A percentile compares a stretch with the other conserved stretches of the same genome.
Conservation (phyloP, 2,113 vertebrate genomes). For the Python bivittatus region DNA sequence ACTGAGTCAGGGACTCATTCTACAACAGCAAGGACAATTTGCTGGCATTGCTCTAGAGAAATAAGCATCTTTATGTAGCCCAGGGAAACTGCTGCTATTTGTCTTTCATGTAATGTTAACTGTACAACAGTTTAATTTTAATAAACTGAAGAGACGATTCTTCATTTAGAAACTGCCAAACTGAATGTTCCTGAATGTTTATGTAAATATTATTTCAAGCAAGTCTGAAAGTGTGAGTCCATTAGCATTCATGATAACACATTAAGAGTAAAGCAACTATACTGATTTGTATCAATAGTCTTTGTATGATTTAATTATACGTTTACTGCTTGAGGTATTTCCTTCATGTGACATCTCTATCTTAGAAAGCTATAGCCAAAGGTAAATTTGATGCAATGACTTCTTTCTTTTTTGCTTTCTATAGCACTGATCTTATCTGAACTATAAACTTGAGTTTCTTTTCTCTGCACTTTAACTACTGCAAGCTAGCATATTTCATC, state of each 20-base stretch:
- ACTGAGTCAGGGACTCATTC: background rate
- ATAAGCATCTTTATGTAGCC: slow-evolving; percentile 34
- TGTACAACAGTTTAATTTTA: slow-evolving; percentile 69
- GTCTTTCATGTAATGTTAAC: slow-evolving; percentile 74
- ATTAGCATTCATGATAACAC: slow-evolving; percentile 48
- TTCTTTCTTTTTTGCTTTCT: slow-evolving; percentile 49
- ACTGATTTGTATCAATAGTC: slow-evolving; percentile 56
- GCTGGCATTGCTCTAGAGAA: background rate
- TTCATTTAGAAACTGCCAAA: slow-evolving; percentile 75
- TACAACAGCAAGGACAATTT: background rate
- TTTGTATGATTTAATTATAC: slow-evolving; percentile 51
- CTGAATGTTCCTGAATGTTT: slow-evolving; percentile 72
- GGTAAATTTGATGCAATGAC: slow-evolving; percentile 65
- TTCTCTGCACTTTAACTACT: slow-evolving; percentile 75
- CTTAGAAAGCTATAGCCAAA: slow-evolving; percentile 76
- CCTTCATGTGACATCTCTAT: slow-evolving; percentile 59
- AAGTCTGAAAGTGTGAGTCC: slow-evolving; percentile 81
- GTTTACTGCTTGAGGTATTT: slow-evolving; percentile 61
- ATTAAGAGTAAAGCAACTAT: slow-evolving; percentile 39
- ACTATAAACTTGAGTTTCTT: slow-evolving; percentile 78
- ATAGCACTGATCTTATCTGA: slow-evolving; percentile 73
- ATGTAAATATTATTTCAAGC: slow-evolving; percentile 84
- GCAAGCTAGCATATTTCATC: slow-evolving; percentile 66
- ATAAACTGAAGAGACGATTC: slow-evolving; percentile 68
- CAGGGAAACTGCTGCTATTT: slow-evolving; percentile 77